Percentiles rank a stretch among this genome's conserved stretches.
Conservation (phyloP, 2,888 invertebrate genomes). For the Pseudanteris insignis region DNA sequence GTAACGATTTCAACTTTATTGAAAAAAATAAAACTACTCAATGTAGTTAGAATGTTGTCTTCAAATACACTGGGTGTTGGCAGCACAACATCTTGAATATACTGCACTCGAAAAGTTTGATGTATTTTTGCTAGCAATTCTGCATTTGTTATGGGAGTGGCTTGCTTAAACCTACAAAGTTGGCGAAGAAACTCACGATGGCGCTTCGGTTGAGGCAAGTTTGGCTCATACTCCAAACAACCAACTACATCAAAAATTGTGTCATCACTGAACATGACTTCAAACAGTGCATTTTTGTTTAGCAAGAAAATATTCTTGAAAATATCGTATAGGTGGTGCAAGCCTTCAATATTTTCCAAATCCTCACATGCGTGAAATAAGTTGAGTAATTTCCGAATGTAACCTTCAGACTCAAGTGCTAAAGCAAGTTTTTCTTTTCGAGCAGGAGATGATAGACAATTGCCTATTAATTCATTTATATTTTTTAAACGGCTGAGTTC, state of each 20-base stretch:
- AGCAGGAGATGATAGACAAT: slow-evolving; percentile 87
- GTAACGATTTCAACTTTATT: slow-evolving; percentile 99
- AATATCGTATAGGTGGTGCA: slow-evolving; percentile 96
- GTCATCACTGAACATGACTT: slow-evolving; percentile 97
- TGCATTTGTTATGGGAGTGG: slow-evolving; percentile 93
- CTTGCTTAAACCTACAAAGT: slow-evolving; percentile 90
- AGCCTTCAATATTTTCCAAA: slow-evolving; percentile 90
- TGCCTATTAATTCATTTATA: slow-evolving; percentile 91
- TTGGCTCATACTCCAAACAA: slow-evolving; percentile 97
- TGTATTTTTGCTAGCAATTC: slow-evolving; percentile 98
- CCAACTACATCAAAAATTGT: slow-evolving; percentile 98
- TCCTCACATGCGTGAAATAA: slow-evolving; percentile 98
- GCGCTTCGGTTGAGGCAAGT: slow-evolving; percentile 83
- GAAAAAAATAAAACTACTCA: slow-evolving; percentile 99
- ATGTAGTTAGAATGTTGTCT: slow-evolving; percentile 96
- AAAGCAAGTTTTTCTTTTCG: slow-evolving; percentile 94
- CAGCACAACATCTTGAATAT: slow-evolving; percentile 98
- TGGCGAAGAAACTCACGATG: slow-evolving; percentile 96
- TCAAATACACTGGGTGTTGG: slow-evolving; percentile 99
- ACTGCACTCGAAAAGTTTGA: slow-evolving; percentile 99
- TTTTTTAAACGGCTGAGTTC: slow-evolving; percentile 94
- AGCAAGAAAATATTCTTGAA: slow-evolving; percentile 98
- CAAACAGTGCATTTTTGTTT: slow-evolving; percentile 96
- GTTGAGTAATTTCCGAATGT: slow-evolving; percentile 93
- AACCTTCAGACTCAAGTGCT: slow-evolving; percentile 92